Conservation (phyloP, 2,797 vertebrate genomes). For the Heliangelus exortis region DNA sequence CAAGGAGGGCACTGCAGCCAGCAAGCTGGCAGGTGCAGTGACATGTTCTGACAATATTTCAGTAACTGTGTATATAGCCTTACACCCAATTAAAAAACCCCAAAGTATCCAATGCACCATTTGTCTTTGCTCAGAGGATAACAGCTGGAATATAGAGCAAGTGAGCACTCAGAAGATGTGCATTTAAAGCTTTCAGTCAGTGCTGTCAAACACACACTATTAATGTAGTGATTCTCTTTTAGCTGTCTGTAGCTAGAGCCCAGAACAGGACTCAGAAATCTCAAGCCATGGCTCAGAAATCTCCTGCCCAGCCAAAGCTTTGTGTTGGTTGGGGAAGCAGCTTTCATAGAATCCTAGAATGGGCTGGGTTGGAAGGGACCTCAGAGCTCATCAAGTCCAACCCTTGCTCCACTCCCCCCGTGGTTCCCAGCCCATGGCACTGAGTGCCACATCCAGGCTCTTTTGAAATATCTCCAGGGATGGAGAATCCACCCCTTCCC, state of each 20-base stretch:
- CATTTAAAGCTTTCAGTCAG: not conserved
- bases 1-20: rapidly evolving
- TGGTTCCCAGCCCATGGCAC: too few species aligned
- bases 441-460: too few species aligned
- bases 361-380: too few species aligned
- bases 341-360: too few species aligned
- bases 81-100: not conserved
- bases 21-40: not conserved
- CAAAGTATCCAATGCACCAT: not conserved
- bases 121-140: not conserved
- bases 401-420: too few species aligned
- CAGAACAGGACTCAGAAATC: not conserved
- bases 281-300: not conserved
- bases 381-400: too few species aligned
- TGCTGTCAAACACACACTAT: not conserved
- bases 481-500: too few species aligned
- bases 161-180: not conserved
- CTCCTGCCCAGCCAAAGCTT: not conserved
- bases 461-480: too few species aligned
- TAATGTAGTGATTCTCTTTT: not conserved
- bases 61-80: too few species aligned
- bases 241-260: not conserved
- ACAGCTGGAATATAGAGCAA: not conserved
- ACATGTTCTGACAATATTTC: not conserved
- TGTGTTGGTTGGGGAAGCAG: not conserved